Conservation (phyloP, 1,140 invertebrate species). For the Rhynchophorus ferrugineus region DNA sequence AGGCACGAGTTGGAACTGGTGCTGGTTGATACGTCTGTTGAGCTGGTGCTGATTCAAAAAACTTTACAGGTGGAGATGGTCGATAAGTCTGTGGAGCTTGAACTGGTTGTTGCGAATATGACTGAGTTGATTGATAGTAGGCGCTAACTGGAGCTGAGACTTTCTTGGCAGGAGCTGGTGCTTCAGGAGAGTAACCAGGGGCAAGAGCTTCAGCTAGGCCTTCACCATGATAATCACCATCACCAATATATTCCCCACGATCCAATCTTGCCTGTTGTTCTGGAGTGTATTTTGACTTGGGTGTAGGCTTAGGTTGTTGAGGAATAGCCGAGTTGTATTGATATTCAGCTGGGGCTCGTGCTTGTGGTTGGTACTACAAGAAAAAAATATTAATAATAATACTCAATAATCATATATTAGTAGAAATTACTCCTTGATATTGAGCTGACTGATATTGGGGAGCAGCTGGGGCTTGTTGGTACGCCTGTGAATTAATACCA, state of each 20-base stretch:
- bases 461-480: slow-evolving; percentile 24
- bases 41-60: slow-evolving; percentile 6
- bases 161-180: slow-evolving; percentile 10
- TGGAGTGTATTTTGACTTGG: slow-evolving; percentile 39
- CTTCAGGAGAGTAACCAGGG: slow-evolving; percentile 27
- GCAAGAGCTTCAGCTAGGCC: slow-evolving; percentile 41
- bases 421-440: slow-evolving; percentile 14
- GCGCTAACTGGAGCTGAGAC: slow-evolving; percentile 9
- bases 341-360: slow-evolving; percentile 18
- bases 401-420: neutral
- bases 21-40: slow-evolving; percentile 6
- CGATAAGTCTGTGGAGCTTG: too few species aligned
- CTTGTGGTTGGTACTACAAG: slow-evolving; percentile 22
- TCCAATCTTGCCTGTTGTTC: slow-evolving; percentile 32
- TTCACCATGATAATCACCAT: slow-evolving; percentile 42
- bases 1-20: slow-evolving; percentile 20
- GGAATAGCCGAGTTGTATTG: slow-evolving; percentile 26
- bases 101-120: slow-evolving; percentile 6
- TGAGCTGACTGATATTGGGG: slow-evolving; percentile 23
- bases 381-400: neutral
- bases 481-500: slow-evolving; percentile 37
- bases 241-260: slow-evolving; percentile 34
- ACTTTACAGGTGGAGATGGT: too few species aligned
- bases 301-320: slow-evolving; percentile 33
- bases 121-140: slow-evolving; percentile 19